phyloP scores from a whole-genome alignment of 2,888 invertebrate species.

The Noctua fimbriata region DNA sequence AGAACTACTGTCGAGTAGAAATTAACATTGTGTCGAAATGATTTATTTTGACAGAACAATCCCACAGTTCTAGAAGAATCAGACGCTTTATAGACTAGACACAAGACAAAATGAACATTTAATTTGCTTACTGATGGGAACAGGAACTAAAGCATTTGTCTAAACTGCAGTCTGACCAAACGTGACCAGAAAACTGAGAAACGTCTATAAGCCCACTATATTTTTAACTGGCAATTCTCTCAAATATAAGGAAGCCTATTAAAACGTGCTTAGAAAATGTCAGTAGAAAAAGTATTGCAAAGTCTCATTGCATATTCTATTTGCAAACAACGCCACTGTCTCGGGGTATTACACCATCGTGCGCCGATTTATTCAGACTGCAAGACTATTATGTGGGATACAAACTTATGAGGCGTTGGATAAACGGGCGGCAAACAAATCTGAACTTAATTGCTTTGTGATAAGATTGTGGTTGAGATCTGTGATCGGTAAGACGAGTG shows the following conservation, averaged over 20 bases:
- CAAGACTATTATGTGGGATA: slow-evolving; percentile 80
- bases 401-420: slow-evolving; percentile 65
- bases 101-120: not conserved
- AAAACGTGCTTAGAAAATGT: slow-evolving; percentile 65
- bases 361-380: slow-evolving; percentile 83
- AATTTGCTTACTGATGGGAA: slow-evolving; percentile 43
- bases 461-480: slow-evolving; percentile 55
- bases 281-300: slow-evolving; percentile 66
- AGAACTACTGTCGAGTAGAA: slow-evolving; percentile 28
- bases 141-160: slow-evolving; percentile 43
- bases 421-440: slow-evolving; percentile 65
- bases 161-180: slow-evolving; percentile 34
- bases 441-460: slow-evolving; percentile 67
- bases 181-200: slow-evolving; percentile 47
- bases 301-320: slow-evolving; percentile 75
- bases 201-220: slow-evolving; percentile 16
- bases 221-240: slow-evolving; percentile 41
- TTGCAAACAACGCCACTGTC: slow-evolving; percentile 77
- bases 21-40: slow-evolving; percentile 28
- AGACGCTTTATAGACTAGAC: not conserved
- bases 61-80: slow-evolving; percentile 23
- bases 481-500: slow-evolving; percentile 28
- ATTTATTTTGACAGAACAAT: slow-evolving; percentile 34
- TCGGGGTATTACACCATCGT: slow-evolving; percentile 79
- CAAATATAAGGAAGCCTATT: slow-evolving; percentile 65